phyloP scores from a whole-genome alignment of 1,140 invertebrate genomes.

The Bombus affinis region DNA sequence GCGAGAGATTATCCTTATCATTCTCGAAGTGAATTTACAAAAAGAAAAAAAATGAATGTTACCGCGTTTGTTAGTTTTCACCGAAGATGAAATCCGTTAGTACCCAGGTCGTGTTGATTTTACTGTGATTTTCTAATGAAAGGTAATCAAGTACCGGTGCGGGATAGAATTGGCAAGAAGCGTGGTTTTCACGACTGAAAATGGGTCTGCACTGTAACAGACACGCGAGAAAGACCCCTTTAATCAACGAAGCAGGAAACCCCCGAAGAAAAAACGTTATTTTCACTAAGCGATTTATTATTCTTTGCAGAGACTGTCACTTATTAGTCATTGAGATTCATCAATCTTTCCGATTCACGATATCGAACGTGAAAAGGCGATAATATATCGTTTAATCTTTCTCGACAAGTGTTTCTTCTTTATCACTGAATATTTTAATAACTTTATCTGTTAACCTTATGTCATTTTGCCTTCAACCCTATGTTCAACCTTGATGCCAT shows the following conservation, averaged over 20 bases:
- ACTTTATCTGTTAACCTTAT: neutral
- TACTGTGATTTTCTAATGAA: slow-evolving; percentile 50
- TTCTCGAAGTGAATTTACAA: neutral
- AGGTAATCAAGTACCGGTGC: slow-evolving; percentile 64
- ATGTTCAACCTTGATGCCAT: neutral
- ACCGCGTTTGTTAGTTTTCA: slow-evolving; percentile 12
- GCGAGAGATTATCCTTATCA: neutral
- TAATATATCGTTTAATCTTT: slow-evolving; percentile 15
- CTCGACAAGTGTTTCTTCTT: neutral
- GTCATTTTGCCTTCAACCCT: neutral
- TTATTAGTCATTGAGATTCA: neutral
- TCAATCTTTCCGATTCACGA: neutral
- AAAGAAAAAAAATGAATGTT: neutral
- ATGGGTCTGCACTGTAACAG: slow-evolving; percentile 32
- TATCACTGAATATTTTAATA: neutral
- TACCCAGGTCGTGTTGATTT: slow-evolving; percentile 18
- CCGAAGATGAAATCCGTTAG: slow-evolving; percentile 23
- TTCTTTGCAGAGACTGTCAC: neutral
- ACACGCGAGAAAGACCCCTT: slow-evolving; percentile 37
- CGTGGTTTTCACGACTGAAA: slow-evolving; percentile 54
- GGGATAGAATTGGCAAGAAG: slow-evolving; percentile 42
- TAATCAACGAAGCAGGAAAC: slow-evolving; percentile 43
- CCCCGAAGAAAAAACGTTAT: slow-evolving; percentile 12
- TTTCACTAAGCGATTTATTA: slow-evolving; percentile 3
- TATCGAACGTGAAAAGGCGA: too few relatives aligned